Evolutionary conservation across 2,113 vertebrate genomes (phyloP), one percentile per base, ranked within the genome.

Genomic region (Excalfactoria chinensis): DNA sequence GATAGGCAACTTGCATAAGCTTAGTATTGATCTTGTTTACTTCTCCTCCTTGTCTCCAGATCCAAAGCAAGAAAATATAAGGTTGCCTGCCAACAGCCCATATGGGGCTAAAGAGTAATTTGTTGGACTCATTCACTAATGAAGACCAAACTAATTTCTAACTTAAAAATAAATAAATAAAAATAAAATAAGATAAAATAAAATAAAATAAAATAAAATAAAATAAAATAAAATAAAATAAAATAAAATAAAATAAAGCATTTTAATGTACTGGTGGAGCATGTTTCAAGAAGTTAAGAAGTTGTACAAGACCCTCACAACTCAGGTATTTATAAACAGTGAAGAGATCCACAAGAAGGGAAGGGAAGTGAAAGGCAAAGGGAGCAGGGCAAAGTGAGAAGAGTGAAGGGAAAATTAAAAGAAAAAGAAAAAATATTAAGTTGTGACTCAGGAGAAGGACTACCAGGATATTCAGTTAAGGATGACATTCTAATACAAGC

Each of bases 381-480:
- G 2, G 91, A 94, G 53, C 62, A 60, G 44, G 49, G 13, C n/a
- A n/a, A n/a, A n/a, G n/a, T n/a, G n/a, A n/a, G n/a, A n/a, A n/a
- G n/a, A n/a, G n/a, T n/a, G n/a, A n/a, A n/a, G n/a, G n/a, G n/a
- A n/a, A n/a, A n/a, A n/a, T n/a, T n/a, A 26, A 51, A 51, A 26
- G 6, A 51, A 51, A 51, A 26, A 48, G 22, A 7, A 23, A 49
- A 46, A 85, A 16, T 30, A 20, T 11, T 32, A 78, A 93, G 35
- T 19, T 90, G n/a, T 90, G 58, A 92, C 70, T 93, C 83, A 93
- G 62, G 81, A 49, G 48, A 91, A 60, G 35, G 58, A 53, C n/a
- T 94, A 67, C 35, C 40, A 75, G 62, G 53, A 88, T 93, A 84
- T 3, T 89, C 63, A 63, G 14, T 82, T 73, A 76, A 93, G 67